Base-by-base conservation (phyloP, 2,888 invertebrate genomes). In the Cheiracanthium punctorium region DNA sequence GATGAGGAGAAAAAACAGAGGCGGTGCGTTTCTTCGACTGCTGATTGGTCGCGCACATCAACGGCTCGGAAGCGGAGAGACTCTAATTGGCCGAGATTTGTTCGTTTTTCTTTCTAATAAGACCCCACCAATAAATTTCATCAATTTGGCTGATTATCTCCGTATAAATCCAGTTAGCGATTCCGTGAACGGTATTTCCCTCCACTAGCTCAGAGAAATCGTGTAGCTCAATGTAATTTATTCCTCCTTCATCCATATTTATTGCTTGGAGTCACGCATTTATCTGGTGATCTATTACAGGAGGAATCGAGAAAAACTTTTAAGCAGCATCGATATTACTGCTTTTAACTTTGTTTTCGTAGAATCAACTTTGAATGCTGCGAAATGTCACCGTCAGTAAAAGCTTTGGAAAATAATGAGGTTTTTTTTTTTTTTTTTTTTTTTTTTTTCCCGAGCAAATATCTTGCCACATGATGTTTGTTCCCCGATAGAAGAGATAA, bases 1-100 rank as follows among this genome's bases (percentile, higher is more conserved):
- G 79, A 20, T 69, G 32, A 30, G 48, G 28, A 37, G 10, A 32
- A n/a, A n/a, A 33, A 12, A 41, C 30, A 30, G 17, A 41, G 84
- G 84, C 67, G 84, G 73, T 37, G 76, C 74, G 14, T 30, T 33
- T n/a, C 4, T 1, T 77, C 33, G 37, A 41, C 29, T 67, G 52
- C 72, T 70, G 82, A 84, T 84, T 84, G 82, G 82, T 41, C 73
- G 72, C 77, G 65, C 77, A 72, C 77, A 67, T 84, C 77, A 84
- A 76, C 77, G 41, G 48, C 24, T 33, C 33, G 72, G 43, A 72
- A 30, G 24, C 12, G 75, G 58, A 77, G 74, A 52, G 67, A 73
- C 43, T 79, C 69, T 85, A 85, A 85, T 85, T 85, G 84, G 84
- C 84, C 79, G 84, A 85, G 84, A 85, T 85, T 85, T 85, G 73